Percentiles rank a stretch among this genome's conserved stretches.
phyloP scores from a whole-genome alignment of 1,140 invertebrate genomes.

The Polypedilum pembai region DNA sequence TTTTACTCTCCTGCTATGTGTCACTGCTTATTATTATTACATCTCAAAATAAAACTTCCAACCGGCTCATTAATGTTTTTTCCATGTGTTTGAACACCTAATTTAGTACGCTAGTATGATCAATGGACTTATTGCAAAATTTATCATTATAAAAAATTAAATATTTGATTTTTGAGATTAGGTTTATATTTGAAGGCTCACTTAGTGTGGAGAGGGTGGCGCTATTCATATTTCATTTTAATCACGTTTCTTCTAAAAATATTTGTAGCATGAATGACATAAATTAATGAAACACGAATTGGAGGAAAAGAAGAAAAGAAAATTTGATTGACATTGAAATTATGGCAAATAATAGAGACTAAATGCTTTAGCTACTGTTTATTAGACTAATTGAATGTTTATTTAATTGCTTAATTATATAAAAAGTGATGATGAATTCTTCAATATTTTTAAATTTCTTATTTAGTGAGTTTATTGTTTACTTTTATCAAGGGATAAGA shows the following conservation, averaged over 20 bases:
- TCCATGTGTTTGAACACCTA: not conserved
- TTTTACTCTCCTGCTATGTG: not conserved
- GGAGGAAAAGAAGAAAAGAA: too few relatives aligned
- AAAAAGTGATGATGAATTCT: too few relatives aligned
- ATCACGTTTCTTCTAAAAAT: not conserved
- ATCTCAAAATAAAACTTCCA: not conserved
- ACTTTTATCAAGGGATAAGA: too few relatives aligned
- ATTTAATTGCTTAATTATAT: too few relatives aligned
- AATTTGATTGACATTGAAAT: too few relatives aligned
- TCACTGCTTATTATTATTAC: not conserved
- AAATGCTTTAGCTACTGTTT: too few relatives aligned
- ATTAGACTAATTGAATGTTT: too few relatives aligned
- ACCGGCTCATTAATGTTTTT: not conserved
- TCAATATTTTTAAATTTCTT: too few relatives aligned
- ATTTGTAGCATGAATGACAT: not conserved
- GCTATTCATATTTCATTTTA: not conserved
- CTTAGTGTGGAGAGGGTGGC: not conserved
- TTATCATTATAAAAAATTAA: not conserved
- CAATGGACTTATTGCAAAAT: not conserved
- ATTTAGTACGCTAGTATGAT: not conserved
- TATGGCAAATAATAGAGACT: too few relatives aligned
- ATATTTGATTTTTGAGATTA: slow-evolving; percentile 4
- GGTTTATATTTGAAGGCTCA: not conserved
- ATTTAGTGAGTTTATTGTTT: too few relatives aligned
- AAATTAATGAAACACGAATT: too few relatives aligned